Conservation (phyloP, 2,797 vertebrate species). For the Chrosomus eos region DNA sequence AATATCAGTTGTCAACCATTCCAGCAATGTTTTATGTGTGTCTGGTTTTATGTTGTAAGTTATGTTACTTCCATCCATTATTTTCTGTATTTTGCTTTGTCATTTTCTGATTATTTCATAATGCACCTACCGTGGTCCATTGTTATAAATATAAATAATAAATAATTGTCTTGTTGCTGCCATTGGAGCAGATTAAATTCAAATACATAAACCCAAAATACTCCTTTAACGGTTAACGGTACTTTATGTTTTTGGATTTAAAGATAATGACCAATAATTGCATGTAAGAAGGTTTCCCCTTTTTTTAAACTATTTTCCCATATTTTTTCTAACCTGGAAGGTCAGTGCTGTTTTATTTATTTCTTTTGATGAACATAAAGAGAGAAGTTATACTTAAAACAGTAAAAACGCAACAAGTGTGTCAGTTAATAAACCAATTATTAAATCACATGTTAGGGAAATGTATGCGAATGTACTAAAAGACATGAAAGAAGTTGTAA, state of each 20-base stretch:
- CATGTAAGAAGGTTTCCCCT: background rate
- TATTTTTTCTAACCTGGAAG: background rate
- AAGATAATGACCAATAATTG: background rate
- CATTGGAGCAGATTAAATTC: background rate
- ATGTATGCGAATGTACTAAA: background rate
- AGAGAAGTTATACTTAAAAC: background rate
- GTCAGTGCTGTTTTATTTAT: constrained; percentile 14
- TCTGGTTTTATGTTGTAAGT: constrained; percentile 32
- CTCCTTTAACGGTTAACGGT: background rate
- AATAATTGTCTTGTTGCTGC: background rate
- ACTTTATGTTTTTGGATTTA: background rate
- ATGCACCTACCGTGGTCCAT: background rate
- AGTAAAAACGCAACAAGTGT: background rate
- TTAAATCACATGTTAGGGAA: background rate
- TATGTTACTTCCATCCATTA: background rate
- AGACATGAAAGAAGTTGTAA: background rate
- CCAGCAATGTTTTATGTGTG: constrained; percentile 4
- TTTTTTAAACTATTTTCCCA: background rate
- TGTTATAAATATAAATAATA: background rate
- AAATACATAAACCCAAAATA: background rate
- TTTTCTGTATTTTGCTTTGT: background rate
- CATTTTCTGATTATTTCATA: background rate
- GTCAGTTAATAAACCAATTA: background rate
- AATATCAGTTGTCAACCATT: background rate
- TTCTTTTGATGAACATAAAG: background rate